These are phyloP conservation scores for Varecia variegata DNA, from an alignment of 2,797 vertebrate genomes.

Conservation along the genomic window DNA sequence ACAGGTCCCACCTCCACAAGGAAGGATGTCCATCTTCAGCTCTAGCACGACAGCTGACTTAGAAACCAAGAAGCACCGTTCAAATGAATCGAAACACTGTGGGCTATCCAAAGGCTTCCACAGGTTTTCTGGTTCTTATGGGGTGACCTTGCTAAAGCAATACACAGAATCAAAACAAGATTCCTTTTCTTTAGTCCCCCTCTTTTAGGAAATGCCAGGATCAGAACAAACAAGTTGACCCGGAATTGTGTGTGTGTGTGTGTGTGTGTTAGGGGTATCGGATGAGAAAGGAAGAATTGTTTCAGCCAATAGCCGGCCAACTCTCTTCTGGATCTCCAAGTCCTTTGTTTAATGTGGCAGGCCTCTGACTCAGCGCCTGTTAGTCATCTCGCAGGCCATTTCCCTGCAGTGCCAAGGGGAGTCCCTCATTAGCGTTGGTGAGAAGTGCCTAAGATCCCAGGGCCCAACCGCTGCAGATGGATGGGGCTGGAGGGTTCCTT, in stretches of 20 bases:
- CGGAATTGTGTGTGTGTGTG: background rate
- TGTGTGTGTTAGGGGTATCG: accelerated
- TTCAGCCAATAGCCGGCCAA: accelerated
- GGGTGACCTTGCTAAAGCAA: accelerated
- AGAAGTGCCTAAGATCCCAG: background rate
- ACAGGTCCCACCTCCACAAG: accelerated
- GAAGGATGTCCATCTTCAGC: background rate
- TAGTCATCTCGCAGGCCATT: background rate
- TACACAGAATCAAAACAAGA: background rate
- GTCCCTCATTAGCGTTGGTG: background rate
- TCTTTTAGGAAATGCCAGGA: background rate
- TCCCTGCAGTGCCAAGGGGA: too few species aligned
- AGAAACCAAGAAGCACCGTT: background rate
- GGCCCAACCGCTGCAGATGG: too few species aligned
- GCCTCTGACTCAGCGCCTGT: background rate
- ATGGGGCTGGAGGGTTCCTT: background rate
- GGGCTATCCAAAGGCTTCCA: accelerated
- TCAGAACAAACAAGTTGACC: background rate
- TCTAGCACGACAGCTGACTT: accelerated
- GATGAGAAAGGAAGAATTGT: background rate
- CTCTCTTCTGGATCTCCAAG: background rate
- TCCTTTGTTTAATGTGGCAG: background rate
- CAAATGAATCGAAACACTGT: accelerated
- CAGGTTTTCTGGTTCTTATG: accelerated
- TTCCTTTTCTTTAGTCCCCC: background rate